phyloP scores from a whole-genome alignment of 2,113 vertebrate species.

The Sinocyclocheilus rhinocerous region DNA sequence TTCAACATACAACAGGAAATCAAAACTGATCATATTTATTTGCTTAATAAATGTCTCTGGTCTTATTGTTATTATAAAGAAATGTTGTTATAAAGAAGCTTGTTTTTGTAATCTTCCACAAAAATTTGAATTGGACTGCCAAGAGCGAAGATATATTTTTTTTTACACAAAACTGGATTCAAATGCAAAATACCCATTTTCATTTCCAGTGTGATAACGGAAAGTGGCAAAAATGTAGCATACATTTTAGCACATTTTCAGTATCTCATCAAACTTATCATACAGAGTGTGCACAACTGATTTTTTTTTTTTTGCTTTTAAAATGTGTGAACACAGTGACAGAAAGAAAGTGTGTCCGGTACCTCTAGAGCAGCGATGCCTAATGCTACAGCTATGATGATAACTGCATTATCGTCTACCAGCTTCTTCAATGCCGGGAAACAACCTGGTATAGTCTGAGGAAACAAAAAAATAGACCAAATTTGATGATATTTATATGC shows the following conservation, averaged over 20 bases:
- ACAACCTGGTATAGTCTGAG: slow-evolving; percentile 70
- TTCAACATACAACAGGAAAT: too few species aligned
- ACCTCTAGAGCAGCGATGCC: slow-evolving; percentile 80
- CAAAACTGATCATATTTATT: too few species aligned
- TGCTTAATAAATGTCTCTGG: too few species aligned
- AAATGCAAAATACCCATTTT: background rate
- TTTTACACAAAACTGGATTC: background rate
- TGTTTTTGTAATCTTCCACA: background rate
- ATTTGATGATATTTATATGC: too few species aligned
- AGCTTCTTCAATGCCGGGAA: slow-evolving; percentile 65
- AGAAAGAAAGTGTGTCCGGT: slow-evolving; percentile 26
- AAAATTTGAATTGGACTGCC: background rate
- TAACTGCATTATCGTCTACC: slow-evolving; percentile 67
- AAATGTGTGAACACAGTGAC: background rate
- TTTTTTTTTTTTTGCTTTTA: background rate
- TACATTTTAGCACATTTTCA: too few species aligned
- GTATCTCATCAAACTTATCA: too few species aligned
- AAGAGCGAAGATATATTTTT: background rate
- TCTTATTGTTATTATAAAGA: background rate
- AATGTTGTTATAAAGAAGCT: background rate
- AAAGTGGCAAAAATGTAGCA: too few species aligned
- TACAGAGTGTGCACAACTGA: background rate
- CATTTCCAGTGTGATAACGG: background rate
- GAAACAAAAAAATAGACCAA: background rate
- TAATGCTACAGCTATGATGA: slow-evolving; percentile 73